Evolutionary conservation across 2,888 invertebrate genomes (phyloP).

Genomic region (Oligia strigilis): DNA sequence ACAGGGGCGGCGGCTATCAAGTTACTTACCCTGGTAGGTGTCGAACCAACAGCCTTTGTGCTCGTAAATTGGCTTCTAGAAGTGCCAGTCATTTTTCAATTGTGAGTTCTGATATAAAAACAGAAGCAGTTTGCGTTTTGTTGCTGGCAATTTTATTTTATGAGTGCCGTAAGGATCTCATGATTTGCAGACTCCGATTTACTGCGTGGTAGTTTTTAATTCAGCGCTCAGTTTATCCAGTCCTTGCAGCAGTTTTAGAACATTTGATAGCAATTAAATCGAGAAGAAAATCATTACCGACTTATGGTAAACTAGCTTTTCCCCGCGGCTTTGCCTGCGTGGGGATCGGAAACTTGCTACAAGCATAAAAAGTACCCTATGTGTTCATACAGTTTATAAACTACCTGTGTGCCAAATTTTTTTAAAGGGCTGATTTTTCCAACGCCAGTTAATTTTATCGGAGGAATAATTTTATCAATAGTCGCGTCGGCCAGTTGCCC

Average conservation of each 20-base stretch:
- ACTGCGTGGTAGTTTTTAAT: neutral
- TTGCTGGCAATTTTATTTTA: constrained; percentile 14
- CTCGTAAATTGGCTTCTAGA: constrained; percentile 23
- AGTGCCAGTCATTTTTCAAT: constrained; percentile 1
- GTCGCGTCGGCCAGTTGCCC: too few species aligned
- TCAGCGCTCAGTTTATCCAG: neutral
- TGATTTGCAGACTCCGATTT: neutral
- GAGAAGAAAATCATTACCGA: neutral
- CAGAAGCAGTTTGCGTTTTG: neutral
- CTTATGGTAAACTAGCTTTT: neutral
- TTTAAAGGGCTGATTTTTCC: too few species aligned
- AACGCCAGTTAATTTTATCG: too few species aligned
- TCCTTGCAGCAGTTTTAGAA: neutral
- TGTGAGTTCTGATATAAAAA: constrained; percentile 15
- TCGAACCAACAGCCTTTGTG: constrained; percentile 35
- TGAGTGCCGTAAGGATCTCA: neutral
- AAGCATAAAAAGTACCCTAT: neutral
- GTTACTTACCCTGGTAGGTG: neutral
- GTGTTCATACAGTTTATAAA: too few species aligned
- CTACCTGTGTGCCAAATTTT: too few species aligned
- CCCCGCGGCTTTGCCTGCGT: too few species aligned
- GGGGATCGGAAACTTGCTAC: neutral
- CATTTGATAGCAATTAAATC: neutral
- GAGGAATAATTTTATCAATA: too few species aligned
- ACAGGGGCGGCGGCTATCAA: neutral